A percentile compares a stretch with the other conserved stretches of the same genome.
Evolutionary conservation across 1,140 invertebrate species (phyloP).

Genomic region (Sesamia nonagrioides): DNA sequence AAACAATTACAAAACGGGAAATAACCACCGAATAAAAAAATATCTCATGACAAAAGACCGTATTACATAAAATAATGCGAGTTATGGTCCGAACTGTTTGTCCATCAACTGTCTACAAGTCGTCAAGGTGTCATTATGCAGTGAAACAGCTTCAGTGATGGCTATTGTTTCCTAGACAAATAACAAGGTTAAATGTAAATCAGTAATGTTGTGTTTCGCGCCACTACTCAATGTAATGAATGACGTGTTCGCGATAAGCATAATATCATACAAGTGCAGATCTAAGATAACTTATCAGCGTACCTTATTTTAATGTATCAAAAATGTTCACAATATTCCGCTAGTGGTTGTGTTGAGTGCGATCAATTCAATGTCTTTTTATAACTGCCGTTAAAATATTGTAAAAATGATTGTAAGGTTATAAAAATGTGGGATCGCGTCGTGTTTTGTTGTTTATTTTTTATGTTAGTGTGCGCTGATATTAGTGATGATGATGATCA

Average conservation of each 20-base stretch:
- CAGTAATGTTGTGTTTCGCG: constrained; percentile 44
- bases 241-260: constrained; percentile 68
- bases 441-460: constrained; percentile 54
- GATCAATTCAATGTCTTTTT: constrained; percentile 13
- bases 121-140: background rate
- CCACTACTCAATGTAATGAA: constrained; percentile 52
- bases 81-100: background rate
- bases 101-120: background rate
- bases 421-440: constrained; percentile 61
- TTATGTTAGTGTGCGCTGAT: constrained; percentile 59
- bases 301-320: constrained; percentile 63
- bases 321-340: constrained; percentile 52
- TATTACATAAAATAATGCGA: background rate
- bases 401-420: constrained; percentile 41
- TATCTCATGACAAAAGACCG: background rate
- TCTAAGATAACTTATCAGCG: constrained; percentile 79
- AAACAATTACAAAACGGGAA: background rate
- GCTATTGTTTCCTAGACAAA: constrained; percentile 13
- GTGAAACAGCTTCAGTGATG: background rate
- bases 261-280: constrained; percentile 68
- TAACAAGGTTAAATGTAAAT: constrained; percentile 55
- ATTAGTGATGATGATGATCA: constrained; percentile 52
- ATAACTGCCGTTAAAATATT: constrained; percentile 37
- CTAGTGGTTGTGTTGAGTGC: constrained; percentile 23
- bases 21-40: constrained; percentile 5